These are phyloP conservation scores for Bradynema listronoti DNA, from an alignment of 1,140 invertebrate genomes.

Conservation along the genomic window DNA sequence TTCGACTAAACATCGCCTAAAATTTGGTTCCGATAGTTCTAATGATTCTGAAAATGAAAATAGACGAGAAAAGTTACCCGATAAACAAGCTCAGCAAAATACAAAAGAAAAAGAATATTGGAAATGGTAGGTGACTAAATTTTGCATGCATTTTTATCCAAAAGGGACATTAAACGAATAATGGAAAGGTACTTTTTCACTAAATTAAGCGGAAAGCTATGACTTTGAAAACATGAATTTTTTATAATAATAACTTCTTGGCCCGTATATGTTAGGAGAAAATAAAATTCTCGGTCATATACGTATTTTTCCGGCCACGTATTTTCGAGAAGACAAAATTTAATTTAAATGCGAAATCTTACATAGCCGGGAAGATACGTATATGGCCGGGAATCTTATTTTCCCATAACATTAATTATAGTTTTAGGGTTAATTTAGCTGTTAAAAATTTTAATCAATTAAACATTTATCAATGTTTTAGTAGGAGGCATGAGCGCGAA, in stretches of 20 bases:
- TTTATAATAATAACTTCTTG: too few relatives aligned
- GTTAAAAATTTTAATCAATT: neutral
- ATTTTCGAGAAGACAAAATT: too few relatives aligned
- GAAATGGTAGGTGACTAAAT: slow-evolving; percentile 25
- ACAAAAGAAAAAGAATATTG: slow-evolving; percentile 33
- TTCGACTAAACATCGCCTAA: slow-evolving; percentile 6
- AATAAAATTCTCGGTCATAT: too few relatives aligned
- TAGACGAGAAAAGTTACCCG: neutral
- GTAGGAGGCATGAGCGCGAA: slow-evolving; percentile 39
- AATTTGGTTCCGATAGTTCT: slow-evolving; percentile 9
- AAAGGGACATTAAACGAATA: neutral
- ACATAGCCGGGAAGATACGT: too few relatives aligned
- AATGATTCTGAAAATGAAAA: slow-evolving; percentile 12
- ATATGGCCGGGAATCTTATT: too few relatives aligned
- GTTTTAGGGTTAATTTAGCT: slow-evolving; percentile 3
- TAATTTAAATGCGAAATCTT: too few relatives aligned
- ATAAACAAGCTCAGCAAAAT: slow-evolving; percentile 3
- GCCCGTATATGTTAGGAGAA: too few relatives aligned
- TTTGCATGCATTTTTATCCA: neutral
- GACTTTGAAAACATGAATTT: too few relatives aligned
- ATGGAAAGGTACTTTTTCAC: neutral
- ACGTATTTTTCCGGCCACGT: too few relatives aligned
- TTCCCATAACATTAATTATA: too few relatives aligned
- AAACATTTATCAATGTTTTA: slow-evolving; percentile 20
- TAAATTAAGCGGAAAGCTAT: too few relatives aligned